Conservation (phyloP, 2,888 invertebrate species). For the Stegana nigrithorax region DNA sequence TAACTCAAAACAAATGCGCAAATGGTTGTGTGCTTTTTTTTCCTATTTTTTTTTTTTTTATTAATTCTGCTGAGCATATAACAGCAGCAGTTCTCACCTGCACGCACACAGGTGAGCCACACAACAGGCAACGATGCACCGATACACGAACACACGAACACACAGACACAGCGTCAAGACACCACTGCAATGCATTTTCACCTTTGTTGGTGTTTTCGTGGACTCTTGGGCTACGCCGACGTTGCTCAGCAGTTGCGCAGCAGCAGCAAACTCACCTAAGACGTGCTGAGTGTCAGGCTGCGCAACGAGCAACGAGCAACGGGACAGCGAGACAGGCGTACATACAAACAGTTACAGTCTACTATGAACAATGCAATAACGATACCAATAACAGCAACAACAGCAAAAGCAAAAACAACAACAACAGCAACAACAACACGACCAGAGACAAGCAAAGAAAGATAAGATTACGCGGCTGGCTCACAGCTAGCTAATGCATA, state of each 20-base stretch:
- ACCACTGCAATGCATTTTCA: not conserved
- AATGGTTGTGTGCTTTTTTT: not conserved
- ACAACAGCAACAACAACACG: not conserved
- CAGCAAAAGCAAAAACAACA: conserved; percentile 5
- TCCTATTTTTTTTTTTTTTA: too few relatives aligned
- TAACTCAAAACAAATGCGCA: not conserved
- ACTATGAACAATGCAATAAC: conserved; percentile 18
- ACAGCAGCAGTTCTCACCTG: too few relatives aligned
- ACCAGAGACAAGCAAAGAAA: conserved; percentile 1
- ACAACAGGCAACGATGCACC: not conserved
- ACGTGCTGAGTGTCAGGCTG: too few relatives aligned
- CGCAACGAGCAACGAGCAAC: too few relatives aligned
- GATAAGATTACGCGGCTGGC: not conserved
- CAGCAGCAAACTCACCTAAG: not conserved
- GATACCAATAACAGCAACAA: conserved; percentile 32
- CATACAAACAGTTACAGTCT: conserved; percentile 36
- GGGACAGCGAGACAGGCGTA: not conserved
- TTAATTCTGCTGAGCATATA: too few relatives aligned
- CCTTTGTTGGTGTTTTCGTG: not conserved
- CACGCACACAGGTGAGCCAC: not conserved
- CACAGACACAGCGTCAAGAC: not conserved
- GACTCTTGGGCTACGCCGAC: too few relatives aligned
- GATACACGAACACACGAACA: not conserved
- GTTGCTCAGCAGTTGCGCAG: too few relatives aligned
- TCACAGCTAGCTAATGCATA: not conserved